phyloP scores from a whole-genome alignment of 2,888 invertebrate species.

The Acanthococcus lagerstroemiae region DNA sequence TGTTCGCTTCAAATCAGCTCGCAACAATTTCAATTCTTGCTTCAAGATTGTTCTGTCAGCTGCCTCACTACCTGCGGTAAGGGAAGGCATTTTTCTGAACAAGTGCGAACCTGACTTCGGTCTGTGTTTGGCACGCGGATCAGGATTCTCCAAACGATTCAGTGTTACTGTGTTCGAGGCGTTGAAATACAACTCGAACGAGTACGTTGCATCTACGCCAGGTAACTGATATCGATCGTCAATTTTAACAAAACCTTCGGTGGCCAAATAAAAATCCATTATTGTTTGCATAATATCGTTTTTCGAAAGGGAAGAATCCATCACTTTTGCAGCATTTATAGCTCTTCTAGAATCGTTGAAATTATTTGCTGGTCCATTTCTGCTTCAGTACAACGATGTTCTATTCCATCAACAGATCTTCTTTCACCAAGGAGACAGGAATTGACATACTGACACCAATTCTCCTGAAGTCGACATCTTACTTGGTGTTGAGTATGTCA shows the following conservation, averaged over 20 bases:
- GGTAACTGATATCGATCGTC: background rate
- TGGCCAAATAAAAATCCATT: background rate
- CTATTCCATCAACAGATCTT: too few species aligned
- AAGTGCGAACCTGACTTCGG: background rate
- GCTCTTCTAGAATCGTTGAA: background rate
- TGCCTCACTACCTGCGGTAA: background rate
- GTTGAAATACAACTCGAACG: background rate
- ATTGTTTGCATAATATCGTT: background rate
- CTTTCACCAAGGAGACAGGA: too few species aligned
- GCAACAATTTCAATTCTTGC: background rate
- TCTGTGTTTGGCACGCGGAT: background rate
- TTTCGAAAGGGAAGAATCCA: background rate
- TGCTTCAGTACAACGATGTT: too few species aligned
- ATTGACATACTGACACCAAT: too few species aligned
- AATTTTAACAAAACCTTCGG: background rate
- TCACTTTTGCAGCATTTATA: background rate
- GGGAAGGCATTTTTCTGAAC: background rate
- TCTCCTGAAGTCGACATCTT: too few species aligned
- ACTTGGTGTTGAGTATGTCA: too few species aligned
- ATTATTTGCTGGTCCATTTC: background rate
- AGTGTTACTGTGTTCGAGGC: background rate
- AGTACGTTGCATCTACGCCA: background rate
- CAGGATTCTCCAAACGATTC: background rate
- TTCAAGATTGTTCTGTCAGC: background rate
- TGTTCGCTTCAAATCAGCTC: background rate